phyloP scores from a whole-genome alignment of 30 jellyfish, hydroid and myxozoan species.

The Aurelia sp. region DNA sequence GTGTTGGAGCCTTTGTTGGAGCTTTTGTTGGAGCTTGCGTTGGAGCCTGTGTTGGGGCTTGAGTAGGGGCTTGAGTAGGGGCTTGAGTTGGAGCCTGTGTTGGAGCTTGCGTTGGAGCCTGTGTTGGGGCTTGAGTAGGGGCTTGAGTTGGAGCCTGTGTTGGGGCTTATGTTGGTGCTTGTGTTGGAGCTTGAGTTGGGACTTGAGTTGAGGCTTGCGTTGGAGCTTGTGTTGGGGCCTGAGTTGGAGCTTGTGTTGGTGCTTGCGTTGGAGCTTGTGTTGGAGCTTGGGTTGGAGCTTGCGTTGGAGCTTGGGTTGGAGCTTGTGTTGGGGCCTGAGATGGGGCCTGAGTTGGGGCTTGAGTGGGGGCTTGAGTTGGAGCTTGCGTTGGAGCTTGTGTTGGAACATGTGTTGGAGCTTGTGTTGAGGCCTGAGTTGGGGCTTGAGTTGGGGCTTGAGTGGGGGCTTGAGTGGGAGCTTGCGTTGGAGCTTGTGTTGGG shows the following conservation, averaged over 20 bases:
- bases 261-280: not conserved
- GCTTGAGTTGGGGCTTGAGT: not conserved
- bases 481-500: not conserved
- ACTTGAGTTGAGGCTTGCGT: not conserved
- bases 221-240: not conserved
- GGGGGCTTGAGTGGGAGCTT: not conserved
- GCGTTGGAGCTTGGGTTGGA: not conserved
- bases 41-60: slow-evolving; percentile 11
- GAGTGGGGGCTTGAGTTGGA: not conserved
- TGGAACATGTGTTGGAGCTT: not conserved
- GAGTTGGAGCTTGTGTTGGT: too few species aligned
- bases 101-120: slow-evolving; percentile 8
- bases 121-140: slow-evolving; percentile 16
- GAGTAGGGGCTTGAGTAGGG: slow-evolving; percentile 7
- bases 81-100: slow-evolving; percentile 3
- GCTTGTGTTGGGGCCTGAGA: slow-evolving; percentile 6
- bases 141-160: slow-evolving; percentile 1
- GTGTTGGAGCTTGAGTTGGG: slow-evolving; percentile 26
- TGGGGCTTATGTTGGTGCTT: slow-evolving; percentile 4
- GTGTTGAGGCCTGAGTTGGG: not conserved
- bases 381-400: not conserved
- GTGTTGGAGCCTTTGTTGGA: slow-evolving; percentile 35
- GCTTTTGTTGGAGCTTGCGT: not conserved
- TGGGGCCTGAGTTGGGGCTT: not conserved
- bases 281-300: not conserved